These are phyloP conservation scores for Rhinolophus ferrumequinum DNA, from an alignment of 2,113 vertebrate genomes.

Conservation along the genomic window DNA sequence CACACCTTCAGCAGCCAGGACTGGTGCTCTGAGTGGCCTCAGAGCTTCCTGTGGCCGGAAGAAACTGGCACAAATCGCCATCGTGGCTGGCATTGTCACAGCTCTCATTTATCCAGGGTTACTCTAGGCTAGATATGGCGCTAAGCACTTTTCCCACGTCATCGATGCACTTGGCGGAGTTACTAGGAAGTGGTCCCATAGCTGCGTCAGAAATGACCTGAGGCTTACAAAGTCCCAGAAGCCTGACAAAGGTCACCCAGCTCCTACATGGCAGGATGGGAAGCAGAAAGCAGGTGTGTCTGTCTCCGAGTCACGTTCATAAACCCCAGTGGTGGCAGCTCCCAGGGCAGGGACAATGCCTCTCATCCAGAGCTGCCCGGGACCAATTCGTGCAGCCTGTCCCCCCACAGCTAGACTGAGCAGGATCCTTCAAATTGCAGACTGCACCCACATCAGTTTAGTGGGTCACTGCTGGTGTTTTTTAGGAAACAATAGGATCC, in stretches of 20 bases:
- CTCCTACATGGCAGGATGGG: accelerated
- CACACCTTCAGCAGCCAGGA: accelerated
- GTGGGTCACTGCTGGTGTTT: too few species aligned
- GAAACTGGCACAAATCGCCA: accelerated
- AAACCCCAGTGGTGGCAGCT: neutral
- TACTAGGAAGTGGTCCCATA: neutral
- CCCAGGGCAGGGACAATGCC: neutral
- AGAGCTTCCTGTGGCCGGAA: accelerated
- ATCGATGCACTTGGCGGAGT: accelerated
- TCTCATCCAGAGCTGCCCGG: neutral
- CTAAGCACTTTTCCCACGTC: accelerated
- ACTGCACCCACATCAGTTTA: too few species aligned
- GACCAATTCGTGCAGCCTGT: neutral
- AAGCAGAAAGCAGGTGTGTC: neutral
- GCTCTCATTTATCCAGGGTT: too few species aligned
- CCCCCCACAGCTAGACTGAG: neutral
- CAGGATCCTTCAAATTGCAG: too few species aligned
- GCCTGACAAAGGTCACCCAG: neutral
- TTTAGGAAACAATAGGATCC: too few species aligned
- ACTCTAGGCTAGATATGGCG: accelerated
- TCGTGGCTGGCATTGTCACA: accelerated
- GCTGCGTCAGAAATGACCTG: accelerated
- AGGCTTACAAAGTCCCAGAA: neutral
- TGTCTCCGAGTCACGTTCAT: neutral
- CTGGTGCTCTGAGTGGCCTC: accelerated